These are phyloP conservation scores for Glossophaga mutica DNA, from an alignment of 2,797 vertebrate genomes.

Conservation along the genomic window DNA sequence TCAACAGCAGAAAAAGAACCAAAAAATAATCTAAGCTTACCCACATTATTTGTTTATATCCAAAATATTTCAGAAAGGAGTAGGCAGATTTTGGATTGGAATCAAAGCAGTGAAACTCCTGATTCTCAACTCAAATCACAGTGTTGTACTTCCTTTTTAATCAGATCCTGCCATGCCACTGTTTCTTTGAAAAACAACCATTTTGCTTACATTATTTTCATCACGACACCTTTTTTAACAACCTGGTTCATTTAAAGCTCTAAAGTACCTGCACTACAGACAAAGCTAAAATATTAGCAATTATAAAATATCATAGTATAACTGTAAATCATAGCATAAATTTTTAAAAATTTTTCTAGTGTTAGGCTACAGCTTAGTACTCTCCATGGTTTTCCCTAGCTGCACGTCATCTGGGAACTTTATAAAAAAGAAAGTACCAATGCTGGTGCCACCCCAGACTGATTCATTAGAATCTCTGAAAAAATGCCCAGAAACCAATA, in stretches of 20 bases:
- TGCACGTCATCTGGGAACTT: neutral
- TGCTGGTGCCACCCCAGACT: neutral
- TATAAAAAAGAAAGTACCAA: neutral
- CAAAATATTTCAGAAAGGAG: neutral
- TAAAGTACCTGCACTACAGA: neutral
- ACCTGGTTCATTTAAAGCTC: neutral
- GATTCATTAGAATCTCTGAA: conserved; percentile 10
- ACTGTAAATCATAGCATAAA: neutral
- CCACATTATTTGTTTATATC: neutral
- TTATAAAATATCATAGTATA: neutral
- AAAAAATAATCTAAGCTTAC: neutral
- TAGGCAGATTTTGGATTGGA: neutral
- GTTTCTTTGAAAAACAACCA: conserved; percentile 2
- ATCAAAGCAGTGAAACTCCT: neutral
- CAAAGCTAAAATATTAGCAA: neutral
- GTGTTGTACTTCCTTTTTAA: neutral
- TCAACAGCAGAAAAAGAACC: neutral
- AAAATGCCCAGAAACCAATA: neutral
- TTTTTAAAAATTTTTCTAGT: neutral
- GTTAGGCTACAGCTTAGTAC: neutral
- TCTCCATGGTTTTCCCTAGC: neutral
- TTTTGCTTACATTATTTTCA: neutral
- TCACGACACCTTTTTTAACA: conserved; percentile 22
- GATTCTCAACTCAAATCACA: neutral
- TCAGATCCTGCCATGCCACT: neutral